A percentile compares a stretch with the other conserved stretches of the same genome.
Conservation (phyloP, 2,113 vertebrate genomes). For the Tachysurus fulvidraco region DNA sequence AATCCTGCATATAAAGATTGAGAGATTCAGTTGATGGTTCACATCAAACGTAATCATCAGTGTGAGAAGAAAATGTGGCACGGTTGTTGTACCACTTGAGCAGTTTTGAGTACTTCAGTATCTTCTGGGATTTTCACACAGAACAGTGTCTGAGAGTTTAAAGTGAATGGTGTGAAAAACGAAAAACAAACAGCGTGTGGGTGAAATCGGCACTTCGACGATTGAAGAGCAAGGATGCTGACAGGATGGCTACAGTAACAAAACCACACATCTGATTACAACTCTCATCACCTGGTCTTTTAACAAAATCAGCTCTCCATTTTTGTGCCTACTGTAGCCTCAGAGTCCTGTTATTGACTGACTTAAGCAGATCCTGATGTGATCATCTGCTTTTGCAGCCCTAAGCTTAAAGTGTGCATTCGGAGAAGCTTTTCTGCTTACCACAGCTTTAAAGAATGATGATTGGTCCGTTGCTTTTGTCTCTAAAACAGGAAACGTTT, state of each 20-base stretch:
- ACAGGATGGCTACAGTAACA: neutral
- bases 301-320: neutral
- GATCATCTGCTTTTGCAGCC: neutral
- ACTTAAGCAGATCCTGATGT: neutral
- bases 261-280: neutral
- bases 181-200: neutral
- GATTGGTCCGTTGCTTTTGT: neutral
- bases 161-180: neutral
- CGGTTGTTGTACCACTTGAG: neutral
- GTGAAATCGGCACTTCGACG: neutral
- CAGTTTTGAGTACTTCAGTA: neutral
- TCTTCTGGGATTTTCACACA: neutral
- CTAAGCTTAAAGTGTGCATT: neutral
- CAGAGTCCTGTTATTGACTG: neutral
- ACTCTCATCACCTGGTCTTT: neutral
- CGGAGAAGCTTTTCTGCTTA: neutral
- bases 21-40: neutral
- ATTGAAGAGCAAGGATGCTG: neutral
- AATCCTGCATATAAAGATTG: neutral
- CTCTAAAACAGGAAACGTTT: neutral
- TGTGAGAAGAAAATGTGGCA: neutral
- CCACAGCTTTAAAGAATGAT: neutral
- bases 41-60: neutral
- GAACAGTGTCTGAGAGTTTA: neutral
- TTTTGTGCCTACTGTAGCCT: neutral